Percentiles rank a stretch among this genome's conserved stretches.
These are phyloP conservation scores for Trigoniulus corallinus DNA, from an alignment of 1,140 invertebrate species.

Conservation along the genomic window DNA sequence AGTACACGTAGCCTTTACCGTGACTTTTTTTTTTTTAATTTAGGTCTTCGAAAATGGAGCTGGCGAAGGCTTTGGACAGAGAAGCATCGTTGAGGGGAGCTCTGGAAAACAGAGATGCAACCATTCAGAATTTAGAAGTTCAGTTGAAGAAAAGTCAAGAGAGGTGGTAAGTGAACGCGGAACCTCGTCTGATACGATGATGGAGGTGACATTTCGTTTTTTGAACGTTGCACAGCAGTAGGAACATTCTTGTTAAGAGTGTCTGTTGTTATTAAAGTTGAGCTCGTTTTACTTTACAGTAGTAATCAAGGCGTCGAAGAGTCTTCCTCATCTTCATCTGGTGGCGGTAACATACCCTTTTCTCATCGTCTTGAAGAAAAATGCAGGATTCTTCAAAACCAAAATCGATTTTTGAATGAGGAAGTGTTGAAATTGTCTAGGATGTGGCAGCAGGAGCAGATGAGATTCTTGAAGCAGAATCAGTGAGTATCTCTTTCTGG, in stretches of 20 bases:
- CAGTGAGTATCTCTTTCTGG: slow-evolving; percentile 4
- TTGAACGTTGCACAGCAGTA: no score
- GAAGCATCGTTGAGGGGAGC: slow-evolving; percentile 25
- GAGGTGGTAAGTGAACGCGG: slow-evolving; percentile 1
- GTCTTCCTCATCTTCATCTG: no score
- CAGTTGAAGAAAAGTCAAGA: not conserved
- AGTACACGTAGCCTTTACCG: no score
- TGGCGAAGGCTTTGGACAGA: slow-evolving; percentile 27
- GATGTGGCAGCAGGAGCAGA: slow-evolving; percentile 14
- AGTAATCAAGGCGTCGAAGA: no score
- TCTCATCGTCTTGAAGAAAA: slow-evolving; percentile 6
- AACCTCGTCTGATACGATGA: no score
- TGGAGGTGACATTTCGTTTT: no score
- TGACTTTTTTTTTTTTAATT: slow-evolving; percentile 4
- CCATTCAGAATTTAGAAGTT: slow-evolving; percentile 20
- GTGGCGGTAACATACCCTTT: no score
- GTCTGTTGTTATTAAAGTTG: no score
- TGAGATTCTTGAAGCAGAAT: slow-evolving; percentile 2
- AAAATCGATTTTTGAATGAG: slow-evolving; percentile 32
- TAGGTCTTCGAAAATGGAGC: slow-evolving; percentile 27
- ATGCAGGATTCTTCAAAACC: slow-evolving; percentile 26
- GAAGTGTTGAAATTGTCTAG: slow-evolving; percentile 23
- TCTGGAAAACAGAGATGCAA: slow-evolving; percentile 24
- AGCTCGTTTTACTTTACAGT: no score
- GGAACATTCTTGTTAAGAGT: no score